phyloP scores from a whole-genome alignment of 2,113 vertebrate species.

The Trematocara variabile region DNA sequence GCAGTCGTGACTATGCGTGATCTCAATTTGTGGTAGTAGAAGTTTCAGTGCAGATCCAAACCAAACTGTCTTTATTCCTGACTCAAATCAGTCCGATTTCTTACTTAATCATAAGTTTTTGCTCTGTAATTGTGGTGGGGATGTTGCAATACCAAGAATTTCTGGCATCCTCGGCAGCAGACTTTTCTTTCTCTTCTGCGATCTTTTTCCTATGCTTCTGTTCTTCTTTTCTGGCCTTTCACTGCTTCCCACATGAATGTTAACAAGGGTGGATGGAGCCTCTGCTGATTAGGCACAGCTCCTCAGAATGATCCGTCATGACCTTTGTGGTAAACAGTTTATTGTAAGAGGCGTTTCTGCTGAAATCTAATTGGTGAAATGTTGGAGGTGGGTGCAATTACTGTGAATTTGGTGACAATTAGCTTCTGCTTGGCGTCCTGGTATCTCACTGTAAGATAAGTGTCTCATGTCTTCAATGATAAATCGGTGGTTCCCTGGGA shows the following conservation, averaged over 20 bases:
- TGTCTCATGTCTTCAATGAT: not conserved
- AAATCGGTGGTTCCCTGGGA: not conserved
- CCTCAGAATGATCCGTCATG: not conserved
- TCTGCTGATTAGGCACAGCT: conserved; percentile 27
- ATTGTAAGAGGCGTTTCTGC: not conserved
- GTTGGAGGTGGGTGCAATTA: not conserved
- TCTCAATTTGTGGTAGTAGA: not conserved
- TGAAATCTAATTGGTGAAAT: not conserved
- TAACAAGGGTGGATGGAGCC: conserved; percentile 13
- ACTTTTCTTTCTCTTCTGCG: not conserved
- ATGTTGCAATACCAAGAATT: not conserved
- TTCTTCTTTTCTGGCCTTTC: not conserved
- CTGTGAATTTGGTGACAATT: conserved; percentile 20
- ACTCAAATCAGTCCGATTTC: not conserved
- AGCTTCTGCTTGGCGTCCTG: conserved; percentile 14
- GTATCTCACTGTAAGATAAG: conserved; percentile 35
- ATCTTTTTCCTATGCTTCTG: not conserved
- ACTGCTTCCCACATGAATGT: conserved; percentile 31
- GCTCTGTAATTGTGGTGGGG: not conserved
- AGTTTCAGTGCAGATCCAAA: not conserved
- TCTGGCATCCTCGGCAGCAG: not conserved
- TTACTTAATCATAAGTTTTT: not conserved
- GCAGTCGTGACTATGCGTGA: not conserved
- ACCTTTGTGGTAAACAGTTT: conserved; percentile 17
- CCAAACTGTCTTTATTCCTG: not conserved